phyloP scores from a whole-genome alignment of 2,113 vertebrate genomes.

The Syngnathus typhle region DNA sequence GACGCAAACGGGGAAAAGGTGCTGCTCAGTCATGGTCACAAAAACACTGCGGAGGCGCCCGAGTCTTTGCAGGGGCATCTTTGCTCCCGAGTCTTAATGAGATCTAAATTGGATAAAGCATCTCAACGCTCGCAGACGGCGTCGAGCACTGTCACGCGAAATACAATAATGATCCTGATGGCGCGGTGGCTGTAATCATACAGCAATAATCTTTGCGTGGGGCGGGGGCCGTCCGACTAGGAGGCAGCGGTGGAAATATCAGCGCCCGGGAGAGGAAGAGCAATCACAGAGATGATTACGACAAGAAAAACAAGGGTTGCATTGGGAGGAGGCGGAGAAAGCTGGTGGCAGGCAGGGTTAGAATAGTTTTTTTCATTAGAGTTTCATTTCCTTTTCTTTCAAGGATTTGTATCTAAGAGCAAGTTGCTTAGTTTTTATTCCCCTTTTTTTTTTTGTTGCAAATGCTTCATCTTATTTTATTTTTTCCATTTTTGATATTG shows the following conservation, averaged over 20 bases:
- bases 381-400: not conserved
- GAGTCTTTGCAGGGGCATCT: slow-evolving; percentile 35
- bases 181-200: slow-evolving; percentile 62
- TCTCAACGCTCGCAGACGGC: slow-evolving; percentile 50
- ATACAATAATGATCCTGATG: slow-evolving; percentile 62
- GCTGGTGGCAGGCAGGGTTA: too few species aligned
- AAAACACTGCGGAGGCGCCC: slow-evolving; percentile 29
- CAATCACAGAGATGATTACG: slow-evolving; percentile 64
- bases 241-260: slow-evolving; percentile 55
- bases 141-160: slow-evolving; percentile 54
- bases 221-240: slow-evolving; percentile 45
- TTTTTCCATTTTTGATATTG: too few species aligned
- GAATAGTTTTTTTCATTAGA: not conserved
- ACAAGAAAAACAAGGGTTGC: slow-evolving; percentile 29
- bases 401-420: too few species aligned
- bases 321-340: slow-evolving; percentile 11
- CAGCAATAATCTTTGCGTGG: slow-evolving; percentile 58
- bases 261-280: slow-evolving; percentile 58
- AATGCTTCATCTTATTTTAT: too few species aligned
- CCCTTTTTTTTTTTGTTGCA: too few species aligned
- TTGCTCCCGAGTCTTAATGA: slow-evolving; percentile 62
- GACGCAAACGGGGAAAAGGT: slow-evolving; percentile 3
- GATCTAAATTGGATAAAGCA: slow-evolving; percentile 68
- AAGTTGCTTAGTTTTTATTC: too few species aligned
- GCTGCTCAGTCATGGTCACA: not conserved